Conservation (phyloP, 2,113 vertebrate genomes). For the Scartelaos histophorus region DNA sequence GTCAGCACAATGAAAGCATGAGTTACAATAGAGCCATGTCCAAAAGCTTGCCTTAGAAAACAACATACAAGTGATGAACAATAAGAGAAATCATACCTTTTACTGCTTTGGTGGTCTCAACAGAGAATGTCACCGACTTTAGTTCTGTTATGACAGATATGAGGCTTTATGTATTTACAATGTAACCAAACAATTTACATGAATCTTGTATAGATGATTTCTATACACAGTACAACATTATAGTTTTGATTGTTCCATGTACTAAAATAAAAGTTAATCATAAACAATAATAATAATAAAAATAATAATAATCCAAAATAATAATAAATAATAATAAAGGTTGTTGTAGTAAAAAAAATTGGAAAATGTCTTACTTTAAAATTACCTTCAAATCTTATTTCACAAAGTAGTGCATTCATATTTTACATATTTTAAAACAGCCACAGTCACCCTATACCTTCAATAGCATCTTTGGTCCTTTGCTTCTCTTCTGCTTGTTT, state of each 20-base stretch:
- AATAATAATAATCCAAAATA: no score
- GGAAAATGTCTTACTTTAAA: no score
- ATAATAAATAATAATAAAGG: no score
- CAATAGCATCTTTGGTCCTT: slow-evolving; percentile 26
- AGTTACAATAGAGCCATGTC: background rate
- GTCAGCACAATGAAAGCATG: background rate
- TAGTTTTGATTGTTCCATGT: no score
- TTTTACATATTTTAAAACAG: background rate
- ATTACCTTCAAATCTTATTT: background rate
- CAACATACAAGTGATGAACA: background rate
- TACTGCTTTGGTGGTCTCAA: background rate
- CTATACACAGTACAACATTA: no score
- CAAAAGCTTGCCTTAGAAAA: background rate
- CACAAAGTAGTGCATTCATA: background rate
- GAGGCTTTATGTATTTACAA: background rate
- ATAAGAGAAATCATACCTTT: background rate
- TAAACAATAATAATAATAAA: no score
- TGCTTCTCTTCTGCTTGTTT: slow-evolving; percentile 33
- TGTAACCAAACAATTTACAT: background rate
- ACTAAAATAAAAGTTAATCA: no score
- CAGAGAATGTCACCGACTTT: background rate
- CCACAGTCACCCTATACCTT: slow-evolving; percentile 36
- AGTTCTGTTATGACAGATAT: slow-evolving; percentile 21
- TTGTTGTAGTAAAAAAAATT: no score
- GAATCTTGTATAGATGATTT: background rate